A percentile compares a stretch with the other conserved stretches of the same genome.
phyloP scores from a whole-genome alignment of 2,888 invertebrate species.

The Spodoptera picta region DNA sequence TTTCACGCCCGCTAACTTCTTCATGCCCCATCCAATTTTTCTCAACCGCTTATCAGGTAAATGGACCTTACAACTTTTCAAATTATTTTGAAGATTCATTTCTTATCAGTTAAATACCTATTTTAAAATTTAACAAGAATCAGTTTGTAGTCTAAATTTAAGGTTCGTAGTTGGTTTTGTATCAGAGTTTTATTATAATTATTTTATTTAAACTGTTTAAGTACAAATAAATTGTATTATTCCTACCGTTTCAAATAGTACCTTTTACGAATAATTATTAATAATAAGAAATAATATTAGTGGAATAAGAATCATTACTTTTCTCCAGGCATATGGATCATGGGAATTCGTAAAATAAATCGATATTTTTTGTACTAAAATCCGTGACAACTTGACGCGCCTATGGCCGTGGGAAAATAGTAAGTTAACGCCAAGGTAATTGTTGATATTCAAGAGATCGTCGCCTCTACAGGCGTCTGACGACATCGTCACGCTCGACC shows the following conservation, averaged over 20 bases:
- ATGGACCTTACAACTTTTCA: constrained; percentile 79
- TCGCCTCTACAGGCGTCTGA: constrained; percentile 73
- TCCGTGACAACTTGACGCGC: constrained; percentile 10
- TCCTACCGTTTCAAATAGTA: too few species aligned
- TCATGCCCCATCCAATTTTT: constrained; percentile 78
- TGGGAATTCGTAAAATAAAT: constrained; percentile 9
- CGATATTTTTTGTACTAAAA: constrained; percentile 5
- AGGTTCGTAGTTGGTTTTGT: too few species aligned
- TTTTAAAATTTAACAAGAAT: neutral
- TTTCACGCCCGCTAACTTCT: constrained; percentile 77
- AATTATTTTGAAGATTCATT: constrained; percentile 75
- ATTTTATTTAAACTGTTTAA: too few species aligned
- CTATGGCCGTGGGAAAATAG: constrained; percentile 74
- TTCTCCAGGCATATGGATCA: neutral
- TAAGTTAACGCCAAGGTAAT: constrained; percentile 69
- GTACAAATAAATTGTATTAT: too few species aligned
- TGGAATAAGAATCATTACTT: too few species aligned
- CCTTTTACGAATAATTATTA: too few species aligned
- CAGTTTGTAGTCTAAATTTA: too few species aligned
- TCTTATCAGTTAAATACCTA: constrained; percentile 40
- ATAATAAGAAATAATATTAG: too few species aligned
- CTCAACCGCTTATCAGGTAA: constrained; percentile 80
- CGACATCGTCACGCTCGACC: constrained; percentile 75
- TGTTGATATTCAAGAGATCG: constrained; percentile 69
- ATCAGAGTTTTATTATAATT: too few species aligned